Percentiles rank a stretch among this genome's conserved stretches.
These are phyloP conservation scores for Hestina assimilis DNA, from an alignment of 1,140 invertebrate genomes.

Conservation along the genomic window DNA sequence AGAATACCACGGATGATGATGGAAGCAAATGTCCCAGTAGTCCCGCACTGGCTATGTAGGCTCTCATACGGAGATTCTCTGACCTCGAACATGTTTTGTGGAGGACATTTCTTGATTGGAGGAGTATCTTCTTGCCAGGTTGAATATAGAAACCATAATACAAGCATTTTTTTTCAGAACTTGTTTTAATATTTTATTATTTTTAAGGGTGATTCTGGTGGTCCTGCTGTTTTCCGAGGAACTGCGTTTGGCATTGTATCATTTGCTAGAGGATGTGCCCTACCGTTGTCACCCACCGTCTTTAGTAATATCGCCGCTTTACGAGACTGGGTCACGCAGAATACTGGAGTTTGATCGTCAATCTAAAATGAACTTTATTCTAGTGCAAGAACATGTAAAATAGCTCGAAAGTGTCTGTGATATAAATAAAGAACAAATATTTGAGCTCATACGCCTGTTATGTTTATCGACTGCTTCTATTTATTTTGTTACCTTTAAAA, in stretches of 20 bases:
- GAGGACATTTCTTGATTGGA: slow-evolving; percentile 69
- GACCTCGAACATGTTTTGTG: slow-evolving; percentile 73
- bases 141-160: not conserved
- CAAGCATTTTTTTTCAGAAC: not conserved
- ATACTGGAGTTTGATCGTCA: slow-evolving; percentile 54
- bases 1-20: slow-evolving; percentile 64
- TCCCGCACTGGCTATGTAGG: slow-evolving; percentile 66
- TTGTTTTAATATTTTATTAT: slow-evolving; percentile 11
- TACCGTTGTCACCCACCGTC: slow-evolving; percentile 68
- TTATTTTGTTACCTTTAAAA: slow-evolving; percentile 36
- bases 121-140: slow-evolving; percentile 75
- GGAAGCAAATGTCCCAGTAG: slow-evolving; percentile 66
- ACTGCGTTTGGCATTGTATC: slow-evolving; percentile 70
- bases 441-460: slow-evolving; percentile 24
- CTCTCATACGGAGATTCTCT: slow-evolving; percentile 64
- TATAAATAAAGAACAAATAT: slow-evolving; percentile 43
- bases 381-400: slow-evolving; percentile 17
- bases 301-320: slow-evolving; percentile 68
- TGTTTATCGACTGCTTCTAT: slow-evolving; percentile 32
- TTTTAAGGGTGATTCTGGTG: slow-evolving; percentile 68
- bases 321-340: slow-evolving; percentile 65
- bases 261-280: slow-evolving; percentile 67
- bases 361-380: slow-evolving; percentile 19
- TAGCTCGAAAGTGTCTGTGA: slow-evolving; percentile 39
- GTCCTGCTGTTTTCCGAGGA: slow-evolving; percentile 65